These are phyloP conservation scores for Trochalopteron elliotii DNA, from an alignment of 2,113 vertebrate genomes.

Conservation along the genomic window DNA sequence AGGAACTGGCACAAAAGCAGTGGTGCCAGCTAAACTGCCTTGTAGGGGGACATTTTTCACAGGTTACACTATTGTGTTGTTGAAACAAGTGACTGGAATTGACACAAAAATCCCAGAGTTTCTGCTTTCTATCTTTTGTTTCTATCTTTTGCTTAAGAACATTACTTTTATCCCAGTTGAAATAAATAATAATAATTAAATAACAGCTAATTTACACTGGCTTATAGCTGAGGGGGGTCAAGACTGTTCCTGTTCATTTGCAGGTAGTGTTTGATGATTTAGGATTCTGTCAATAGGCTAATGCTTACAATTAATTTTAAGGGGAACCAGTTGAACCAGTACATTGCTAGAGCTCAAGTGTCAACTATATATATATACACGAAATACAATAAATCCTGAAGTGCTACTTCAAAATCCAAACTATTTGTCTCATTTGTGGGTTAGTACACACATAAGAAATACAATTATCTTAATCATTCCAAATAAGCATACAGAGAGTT, in stretches of 20 bases:
- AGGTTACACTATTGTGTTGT: not conserved
- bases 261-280: not conserved
- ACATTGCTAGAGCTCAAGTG: not conserved
- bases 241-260: not conserved
- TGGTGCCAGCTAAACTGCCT: not conserved
- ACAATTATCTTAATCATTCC: not conserved
- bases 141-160: not conserved
- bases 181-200: not conserved
- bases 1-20: not conserved
- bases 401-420: not conserved
- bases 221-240: not conserved
- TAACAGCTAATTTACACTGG: not conserved
- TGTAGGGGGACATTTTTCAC: not conserved
- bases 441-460: not conserved
- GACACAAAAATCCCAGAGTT: not conserved
- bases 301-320: conserved; percentile 25
- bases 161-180: not conserved
- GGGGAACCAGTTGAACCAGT: not conserved
- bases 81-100: not conserved
- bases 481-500: not conserved
- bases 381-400: not conserved
- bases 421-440: not conserved
- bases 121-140: not conserved
- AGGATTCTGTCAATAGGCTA: conserved; percentile 11
- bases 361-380: not conserved